These are phyloP conservation scores for Leptonema lineaticorne DNA, from an alignment of 1,140 invertebrate species.

Conservation along the genomic window DNA sequence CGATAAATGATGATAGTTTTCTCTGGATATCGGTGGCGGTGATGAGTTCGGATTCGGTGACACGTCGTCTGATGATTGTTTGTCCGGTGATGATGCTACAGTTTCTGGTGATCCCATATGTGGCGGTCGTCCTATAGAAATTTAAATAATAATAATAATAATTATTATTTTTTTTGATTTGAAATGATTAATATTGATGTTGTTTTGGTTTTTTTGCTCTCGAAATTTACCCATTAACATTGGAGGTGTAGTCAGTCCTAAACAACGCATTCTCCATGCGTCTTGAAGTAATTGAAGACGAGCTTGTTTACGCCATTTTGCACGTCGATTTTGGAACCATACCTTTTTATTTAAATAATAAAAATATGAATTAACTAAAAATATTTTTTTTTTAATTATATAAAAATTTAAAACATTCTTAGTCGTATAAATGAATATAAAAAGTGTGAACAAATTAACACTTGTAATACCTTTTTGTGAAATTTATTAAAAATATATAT, in stretches of 20 bases:
- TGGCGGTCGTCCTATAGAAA: constrained; percentile 32
- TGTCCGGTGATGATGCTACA: constrained; percentile 27
- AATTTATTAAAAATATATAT: too few species aligned
- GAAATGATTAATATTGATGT: too few species aligned
- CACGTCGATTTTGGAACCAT: constrained; percentile 88
- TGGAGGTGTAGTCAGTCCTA: constrained; percentile 68
- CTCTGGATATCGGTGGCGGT: constrained; percentile 21
- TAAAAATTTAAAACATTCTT: too few species aligned
- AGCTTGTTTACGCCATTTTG: constrained; percentile 86
- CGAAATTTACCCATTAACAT: constrained; percentile 55
- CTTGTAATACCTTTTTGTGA: too few species aligned
- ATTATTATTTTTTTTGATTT: too few species aligned
- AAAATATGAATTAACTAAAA: too few species aligned
- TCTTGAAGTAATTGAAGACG: constrained; percentile 82
- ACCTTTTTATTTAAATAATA: constrained; percentile 57
- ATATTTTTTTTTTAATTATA: too few species aligned
- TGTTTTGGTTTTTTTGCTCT: too few species aligned
- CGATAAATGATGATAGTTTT: constrained; percentile 18
- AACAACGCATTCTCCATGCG: constrained; percentile 84
- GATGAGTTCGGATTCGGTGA: background rate
- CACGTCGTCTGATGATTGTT: constrained; percentile 21
- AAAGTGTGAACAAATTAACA: too few species aligned
- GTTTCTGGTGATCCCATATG: constrained; percentile 36
- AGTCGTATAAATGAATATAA: too few species aligned
- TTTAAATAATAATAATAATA: background rate